Conservation (phyloP, 2,797 vertebrate genomes). For the Propithecus deckenii region DNA sequence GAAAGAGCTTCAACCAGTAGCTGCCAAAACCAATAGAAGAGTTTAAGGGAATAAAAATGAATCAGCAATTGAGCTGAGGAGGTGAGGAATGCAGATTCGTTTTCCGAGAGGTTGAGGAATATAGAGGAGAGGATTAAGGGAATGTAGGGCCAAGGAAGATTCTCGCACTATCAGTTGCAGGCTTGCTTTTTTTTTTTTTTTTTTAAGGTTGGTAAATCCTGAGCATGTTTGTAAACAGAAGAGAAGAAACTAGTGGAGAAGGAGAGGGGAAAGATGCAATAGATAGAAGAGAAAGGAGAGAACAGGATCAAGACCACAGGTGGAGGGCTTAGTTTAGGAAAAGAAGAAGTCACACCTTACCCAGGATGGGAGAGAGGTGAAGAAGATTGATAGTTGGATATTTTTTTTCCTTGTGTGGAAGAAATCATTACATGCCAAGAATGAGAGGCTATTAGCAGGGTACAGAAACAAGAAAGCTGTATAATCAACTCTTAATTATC, state of each 20-base stretch:
- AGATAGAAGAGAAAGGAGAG: background rate
- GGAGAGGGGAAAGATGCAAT: background rate
- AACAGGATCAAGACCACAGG: background rate
- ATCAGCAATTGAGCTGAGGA: background rate
- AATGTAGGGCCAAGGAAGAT: background rate
- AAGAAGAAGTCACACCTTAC: background rate
- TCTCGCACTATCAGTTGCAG: background rate
- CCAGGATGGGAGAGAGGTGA: background rate
- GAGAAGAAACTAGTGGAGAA: background rate
- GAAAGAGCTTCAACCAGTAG: background rate
- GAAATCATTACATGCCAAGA: conserved; percentile 75
- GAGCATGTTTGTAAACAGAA: conserved; percentile 48
- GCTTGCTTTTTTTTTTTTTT: background rate
- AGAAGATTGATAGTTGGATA: background rate
- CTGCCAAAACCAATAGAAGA: background rate
- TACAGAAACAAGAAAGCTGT: conserved; percentile 77
- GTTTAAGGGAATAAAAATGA: background rate
- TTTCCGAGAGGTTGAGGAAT: background rate
- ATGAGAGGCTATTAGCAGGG: conserved; percentile 76
- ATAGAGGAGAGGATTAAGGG: background rate
- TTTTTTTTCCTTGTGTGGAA: conserved; percentile 38
- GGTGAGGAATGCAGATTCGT: background rate
- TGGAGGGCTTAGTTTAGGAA: background rate
- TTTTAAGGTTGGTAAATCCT: background rate
- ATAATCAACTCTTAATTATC: conserved; percentile 80